Percentiles rank a stretch among this genome's conserved stretches.
Conservation (phyloP, 2,888 invertebrate genomes). For the Bimastos eiseni region DNA sequence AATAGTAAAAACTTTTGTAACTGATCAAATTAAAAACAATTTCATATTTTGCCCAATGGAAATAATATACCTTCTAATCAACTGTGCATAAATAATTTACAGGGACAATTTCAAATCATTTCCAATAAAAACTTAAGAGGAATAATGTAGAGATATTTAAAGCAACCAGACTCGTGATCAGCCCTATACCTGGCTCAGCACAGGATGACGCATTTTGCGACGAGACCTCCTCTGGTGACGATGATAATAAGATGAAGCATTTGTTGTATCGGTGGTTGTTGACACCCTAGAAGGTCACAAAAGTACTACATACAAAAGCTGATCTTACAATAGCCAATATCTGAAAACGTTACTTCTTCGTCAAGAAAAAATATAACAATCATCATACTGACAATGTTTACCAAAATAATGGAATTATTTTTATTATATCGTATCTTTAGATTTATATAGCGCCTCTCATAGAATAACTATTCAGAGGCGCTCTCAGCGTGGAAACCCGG, state of each 20-base stretch:
- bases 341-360: background rate
- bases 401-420: no score
- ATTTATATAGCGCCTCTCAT: no score
- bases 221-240: slow-evolving; percentile 63
- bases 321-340: background rate
- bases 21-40: background rate
- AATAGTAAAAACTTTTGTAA: background rate
- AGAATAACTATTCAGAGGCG: no score
- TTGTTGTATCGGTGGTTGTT: slow-evolving; percentile 69
- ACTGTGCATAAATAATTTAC: background rate
- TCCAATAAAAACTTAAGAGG: background rate
- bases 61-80: background rate
- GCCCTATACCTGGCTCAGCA: slow-evolving; percentile 64
- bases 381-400: no score
- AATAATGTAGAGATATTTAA: background rate
- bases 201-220: slow-evolving; percentile 66
- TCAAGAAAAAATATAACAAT: background rate
- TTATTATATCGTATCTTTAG: no score
- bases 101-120: background rate
- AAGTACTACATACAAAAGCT: background rate
- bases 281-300: slow-evolving; percentile 58
- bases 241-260: slow-evolving; percentile 60
- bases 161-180: background rate
- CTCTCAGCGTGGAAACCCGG: no score
- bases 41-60: background rate